A percentile compares a stretch with the other conserved stretches of the same genome.
These are phyloP conservation scores for Hirtodrosophila histrioides DNA, from an alignment of 2,888 invertebrate genomes.

Conservation along the genomic window DNA sequence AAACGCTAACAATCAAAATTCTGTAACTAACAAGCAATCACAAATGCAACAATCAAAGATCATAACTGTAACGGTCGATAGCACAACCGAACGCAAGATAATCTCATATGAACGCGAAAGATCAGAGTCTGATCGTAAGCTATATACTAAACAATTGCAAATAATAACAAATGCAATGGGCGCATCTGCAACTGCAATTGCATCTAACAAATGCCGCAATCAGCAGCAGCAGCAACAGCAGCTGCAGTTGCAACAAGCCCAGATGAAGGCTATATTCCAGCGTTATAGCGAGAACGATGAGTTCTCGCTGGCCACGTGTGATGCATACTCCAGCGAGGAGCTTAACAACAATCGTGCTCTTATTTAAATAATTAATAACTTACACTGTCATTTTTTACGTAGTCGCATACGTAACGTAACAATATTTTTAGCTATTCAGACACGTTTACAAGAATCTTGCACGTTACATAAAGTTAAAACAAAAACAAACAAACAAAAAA, in stretches of 20 bases:
- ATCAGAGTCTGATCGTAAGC: conserved; percentile 58
- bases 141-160: conserved; percentile 71
- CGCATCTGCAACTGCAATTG: conserved; percentile 13
- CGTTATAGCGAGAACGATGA: conserved; percentile 71
- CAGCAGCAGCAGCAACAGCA: conserved; percentile 10
- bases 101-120: conserved; percentile 43
- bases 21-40: conserved; percentile 61
- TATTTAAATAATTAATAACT: conserved; percentile 32
- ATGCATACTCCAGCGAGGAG: conserved; percentile 44
- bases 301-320: conserved; percentile 34
- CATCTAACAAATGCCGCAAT: conserved; percentile 27
- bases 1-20: conserved; percentile 26
- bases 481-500: background rate
- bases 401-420: conserved; percentile 20
- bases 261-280: conserved; percentile 52
- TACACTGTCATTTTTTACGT: conserved; percentile 16
- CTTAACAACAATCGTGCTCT: conserved; percentile 65
- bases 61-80: conserved; percentile 40
- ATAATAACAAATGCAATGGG: conserved; percentile 74
- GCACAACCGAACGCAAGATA: conserved; percentile 39
- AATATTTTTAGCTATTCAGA: conserved; percentile 13
- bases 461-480: background rate
- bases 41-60: conserved; percentile 31
- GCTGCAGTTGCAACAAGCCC: conserved; percentile 20
- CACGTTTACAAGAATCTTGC: conserved; percentile 9